Percentiles rank a stretch among this genome's conserved stretches.
phyloP scores from a whole-genome alignment of 2,113 vertebrate species.

The Oncorhynchus kisutch region DNA sequence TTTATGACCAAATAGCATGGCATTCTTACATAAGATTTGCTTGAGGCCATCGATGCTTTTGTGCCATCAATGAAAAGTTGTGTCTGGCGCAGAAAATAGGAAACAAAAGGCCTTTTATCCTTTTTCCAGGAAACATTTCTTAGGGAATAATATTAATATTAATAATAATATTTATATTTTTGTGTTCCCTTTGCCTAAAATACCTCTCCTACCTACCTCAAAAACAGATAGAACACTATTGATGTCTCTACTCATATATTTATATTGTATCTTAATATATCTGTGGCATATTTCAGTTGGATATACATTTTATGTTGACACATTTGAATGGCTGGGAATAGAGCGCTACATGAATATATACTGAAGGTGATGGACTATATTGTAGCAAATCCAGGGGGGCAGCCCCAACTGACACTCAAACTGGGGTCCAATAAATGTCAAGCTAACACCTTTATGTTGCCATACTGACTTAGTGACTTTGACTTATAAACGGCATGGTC shows the following conservation, averaged over 20 bases:
- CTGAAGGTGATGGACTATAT: too few species aligned
- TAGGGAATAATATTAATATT: neutral
- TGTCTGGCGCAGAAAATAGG: neutral
- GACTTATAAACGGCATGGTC: neutral
- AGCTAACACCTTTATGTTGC: too few species aligned
- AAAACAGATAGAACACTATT: neutral
- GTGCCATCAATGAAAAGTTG: neutral
- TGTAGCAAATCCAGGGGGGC: too few species aligned
- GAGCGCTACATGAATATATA: too few species aligned
- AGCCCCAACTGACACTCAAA: too few species aligned
- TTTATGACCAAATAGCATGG: neutral
- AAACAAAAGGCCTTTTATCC: conserved; percentile 6
- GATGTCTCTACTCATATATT: neutral
- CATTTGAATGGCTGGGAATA: too few species aligned
- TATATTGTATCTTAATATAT: neutral
- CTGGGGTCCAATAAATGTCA: too few species aligned
- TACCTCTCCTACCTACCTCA: neutral
- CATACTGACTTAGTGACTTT: neutral
- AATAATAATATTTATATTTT: neutral
- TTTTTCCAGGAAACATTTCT: neutral
- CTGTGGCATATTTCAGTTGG: too few species aligned
- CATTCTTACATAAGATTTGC: too few species aligned
- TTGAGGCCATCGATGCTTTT: too few species aligned
- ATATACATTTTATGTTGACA: too few species aligned
- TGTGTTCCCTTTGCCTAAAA: neutral